A percentile compares a stretch with the other conserved stretches of the same genome.
phyloP scores from a whole-genome alignment of 1,140 invertebrate species.

The Drosophila parvula region DNA sequence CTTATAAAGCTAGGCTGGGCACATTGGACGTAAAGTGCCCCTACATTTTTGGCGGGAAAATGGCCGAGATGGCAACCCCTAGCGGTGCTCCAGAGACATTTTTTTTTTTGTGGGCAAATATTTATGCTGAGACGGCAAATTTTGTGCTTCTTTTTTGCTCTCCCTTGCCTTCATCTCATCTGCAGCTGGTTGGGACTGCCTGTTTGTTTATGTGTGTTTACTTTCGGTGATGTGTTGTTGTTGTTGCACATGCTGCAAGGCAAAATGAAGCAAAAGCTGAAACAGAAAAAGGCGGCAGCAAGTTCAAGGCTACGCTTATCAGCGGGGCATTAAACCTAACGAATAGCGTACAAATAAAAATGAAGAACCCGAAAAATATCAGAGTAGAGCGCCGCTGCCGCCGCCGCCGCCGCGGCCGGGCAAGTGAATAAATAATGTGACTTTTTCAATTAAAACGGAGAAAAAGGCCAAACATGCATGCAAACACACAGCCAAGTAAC shows the following conservation, averaged over 20 bases:
- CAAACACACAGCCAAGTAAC: conserved; percentile 15
- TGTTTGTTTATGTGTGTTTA: conserved; percentile 66
- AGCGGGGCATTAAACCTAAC: conserved; percentile 63
- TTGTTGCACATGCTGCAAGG: conserved; percentile 29
- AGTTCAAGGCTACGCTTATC: conserved; percentile 79
- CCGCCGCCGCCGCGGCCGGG: not conserved
- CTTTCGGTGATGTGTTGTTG: conserved; percentile 31
- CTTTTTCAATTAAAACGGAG: conserved; percentile 54
- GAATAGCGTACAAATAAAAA: conserved; percentile 40
- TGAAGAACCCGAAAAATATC: conserved; percentile 20
- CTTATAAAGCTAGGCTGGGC: not conserved
- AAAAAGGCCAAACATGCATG: conserved; percentile 30
- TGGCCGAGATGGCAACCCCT: not conserved
- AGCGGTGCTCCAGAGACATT: not conserved
- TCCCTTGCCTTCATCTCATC: conserved; percentile 15
- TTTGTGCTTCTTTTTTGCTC: conserved; percentile 10
- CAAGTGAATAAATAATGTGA: conserved; percentile 58
- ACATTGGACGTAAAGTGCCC: not conserved
- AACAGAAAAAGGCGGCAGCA: conserved; percentile 29
- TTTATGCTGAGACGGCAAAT: conserved; percentile 51
- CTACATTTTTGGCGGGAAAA: conserved; percentile 4
- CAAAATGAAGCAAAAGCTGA: conserved; percentile 9
- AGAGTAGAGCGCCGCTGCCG: conserved; percentile 1
- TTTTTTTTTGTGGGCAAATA: conserved; percentile 29
- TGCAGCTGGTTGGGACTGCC: conserved; percentile 58